Conservation (phyloP, 2,113 vertebrate species). For the Cheirogaleus medius region DNA sequence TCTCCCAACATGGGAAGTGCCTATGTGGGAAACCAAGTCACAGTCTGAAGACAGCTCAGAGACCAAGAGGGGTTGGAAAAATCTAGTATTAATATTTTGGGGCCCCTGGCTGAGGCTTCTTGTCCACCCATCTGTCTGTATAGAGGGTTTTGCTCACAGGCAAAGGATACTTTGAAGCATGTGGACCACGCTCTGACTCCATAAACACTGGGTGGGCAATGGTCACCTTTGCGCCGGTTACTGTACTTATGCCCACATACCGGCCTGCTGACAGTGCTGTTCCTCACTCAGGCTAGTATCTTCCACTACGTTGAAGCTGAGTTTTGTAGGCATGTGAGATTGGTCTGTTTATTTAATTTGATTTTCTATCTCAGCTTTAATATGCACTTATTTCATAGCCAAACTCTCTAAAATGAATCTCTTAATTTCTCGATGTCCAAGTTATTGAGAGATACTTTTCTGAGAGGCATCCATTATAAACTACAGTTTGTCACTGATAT, state of each 20-base stretch:
- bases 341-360: not conserved
- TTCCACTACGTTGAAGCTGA: not conserved
- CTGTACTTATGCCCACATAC: not conserved
- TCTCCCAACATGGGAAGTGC: not conserved
- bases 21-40: not conserved
- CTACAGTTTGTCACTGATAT: not conserved
- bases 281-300: not conserved
- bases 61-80: not conserved
- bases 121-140: rapidly evolving
- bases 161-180: not conserved
- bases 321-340: not conserved
- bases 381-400: not conserved
- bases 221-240: not conserved
- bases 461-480: not conserved
- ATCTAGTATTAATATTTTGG: too few species aligned
- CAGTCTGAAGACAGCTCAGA: not conserved
- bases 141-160: not conserved
- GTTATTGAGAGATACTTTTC: not conserved
- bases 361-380: not conserved
- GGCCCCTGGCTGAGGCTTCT: not conserved
- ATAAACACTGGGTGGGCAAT: not conserved
- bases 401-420: not conserved
- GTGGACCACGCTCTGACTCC: not conserved
- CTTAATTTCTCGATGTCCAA: not conserved
- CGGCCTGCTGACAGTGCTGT: not conserved